phyloP scores from a whole-genome alignment of 37 sponge, comb jelly and placozoan genomes.

The Sycon ciliatum region DNA sequence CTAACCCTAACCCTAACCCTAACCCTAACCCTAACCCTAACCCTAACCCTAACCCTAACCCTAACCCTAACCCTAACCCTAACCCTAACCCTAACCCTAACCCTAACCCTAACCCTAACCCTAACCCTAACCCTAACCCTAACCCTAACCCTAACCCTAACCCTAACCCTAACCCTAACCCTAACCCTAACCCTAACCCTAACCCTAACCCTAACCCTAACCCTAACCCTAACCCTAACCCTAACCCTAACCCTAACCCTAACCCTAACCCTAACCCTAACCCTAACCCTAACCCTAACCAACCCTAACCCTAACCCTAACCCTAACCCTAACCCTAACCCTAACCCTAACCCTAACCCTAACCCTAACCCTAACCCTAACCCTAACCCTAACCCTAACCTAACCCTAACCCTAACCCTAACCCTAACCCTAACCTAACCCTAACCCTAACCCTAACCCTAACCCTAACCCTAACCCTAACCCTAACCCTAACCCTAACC shows the following conservation, averaged over 20 bases:
- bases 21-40: neutral
- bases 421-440: neutral
- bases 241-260: conserved; percentile 5
- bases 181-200: conserved; percentile 5
- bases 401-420: conserved; percentile 3
- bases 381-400: neutral
- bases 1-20: neutral
- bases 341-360: neutral
- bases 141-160: conserved; percentile 3
- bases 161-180: conserved; percentile 5
- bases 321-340: conserved; percentile 5
- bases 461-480: neutral
- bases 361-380: neutral
- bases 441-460: neutral
- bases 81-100: conserved; percentile 3
- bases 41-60: neutral
- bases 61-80: conserved; percentile 5
- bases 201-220: neutral
- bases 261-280: conserved; percentile 3
- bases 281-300: conserved; percentile 5
- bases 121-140: conserved; percentile 5
- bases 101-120: conserved; percentile 5
- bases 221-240: conserved; percentile 5
- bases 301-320: conserved; percentile 3
- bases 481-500: neutral